phyloP scores from a whole-genome alignment of 1,140 invertebrate genomes.

The Pseudoatta argentina region DNA sequence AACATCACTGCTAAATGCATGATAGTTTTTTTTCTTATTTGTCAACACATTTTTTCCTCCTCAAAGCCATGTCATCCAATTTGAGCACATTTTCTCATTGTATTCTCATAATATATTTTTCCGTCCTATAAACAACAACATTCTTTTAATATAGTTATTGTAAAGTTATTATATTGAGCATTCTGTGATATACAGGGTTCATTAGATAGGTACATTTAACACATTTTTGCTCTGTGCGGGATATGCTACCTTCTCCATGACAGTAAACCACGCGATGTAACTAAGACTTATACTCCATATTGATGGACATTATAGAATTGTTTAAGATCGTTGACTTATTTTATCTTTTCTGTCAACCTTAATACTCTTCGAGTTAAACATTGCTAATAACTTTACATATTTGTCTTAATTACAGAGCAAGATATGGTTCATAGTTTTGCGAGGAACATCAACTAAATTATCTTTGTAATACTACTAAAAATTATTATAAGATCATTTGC shows the following conservation, averaged over 20 bases:
- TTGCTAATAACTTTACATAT: slow-evolving; percentile 30
- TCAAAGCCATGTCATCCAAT: slow-evolving; percentile 81
- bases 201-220: slow-evolving; percentile 73
- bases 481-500: slow-evolving; percentile 60
- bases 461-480: slow-evolving; percentile 25
- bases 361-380: neutral
- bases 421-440: slow-evolving; percentile 68
- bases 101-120: slow-evolving; percentile 80
- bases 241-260: slow-evolving; percentile 66
- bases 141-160: slow-evolving; percentile 80
- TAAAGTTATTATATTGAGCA: slow-evolving; percentile 83
- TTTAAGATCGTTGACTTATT: slow-evolving; percentile 39
- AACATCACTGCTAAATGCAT: slow-evolving; percentile 68
- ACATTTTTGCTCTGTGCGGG: slow-evolving; percentile 63
- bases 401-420: slow-evolving; percentile 66
- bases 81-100: slow-evolving; percentile 82
- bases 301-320: slow-evolving; percentile 57
- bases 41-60: slow-evolving; percentile 79
- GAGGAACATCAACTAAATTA: slow-evolving; percentile 56
- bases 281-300: slow-evolving; percentile 71
- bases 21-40: slow-evolving; percentile 82
- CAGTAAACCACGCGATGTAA: slow-evolving; percentile 55
- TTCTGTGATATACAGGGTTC: slow-evolving; percentile 74
- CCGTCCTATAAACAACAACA: slow-evolving; percentile 83
- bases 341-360: slow-evolving; percentile 22